A percentile compares a stretch with the other conserved stretches of the same genome.
Evolutionary conservation across 1,140 invertebrate species (phyloP).

Genomic region (Pachyrhynchus sulphureomaculatus): DNA sequence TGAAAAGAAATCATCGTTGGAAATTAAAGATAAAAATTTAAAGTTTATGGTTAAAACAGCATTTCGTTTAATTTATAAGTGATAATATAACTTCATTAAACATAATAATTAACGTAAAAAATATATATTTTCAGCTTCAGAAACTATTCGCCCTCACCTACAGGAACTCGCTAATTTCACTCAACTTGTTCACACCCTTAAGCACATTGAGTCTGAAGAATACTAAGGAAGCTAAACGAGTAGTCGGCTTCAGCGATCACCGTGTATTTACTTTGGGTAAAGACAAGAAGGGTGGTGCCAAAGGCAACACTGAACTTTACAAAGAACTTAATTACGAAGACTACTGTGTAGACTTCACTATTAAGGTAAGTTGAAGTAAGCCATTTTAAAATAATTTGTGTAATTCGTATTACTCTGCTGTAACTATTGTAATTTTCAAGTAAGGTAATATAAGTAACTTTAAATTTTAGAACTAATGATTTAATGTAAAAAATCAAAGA

Average conservation of each 20-base stretch:
- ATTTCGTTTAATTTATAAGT: no score
- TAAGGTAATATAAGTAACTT: no score
- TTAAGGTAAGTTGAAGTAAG: slow-evolving; percentile 48
- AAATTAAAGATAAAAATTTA: no score
- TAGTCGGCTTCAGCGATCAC: slow-evolving; percentile 57
- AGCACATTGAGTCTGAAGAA: slow-evolving; percentile 41
- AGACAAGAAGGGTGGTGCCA: slow-evolving; percentile 58
- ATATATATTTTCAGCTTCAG: slow-evolving; percentile 55
- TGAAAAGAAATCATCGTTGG: no score
- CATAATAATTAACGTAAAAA: no score
- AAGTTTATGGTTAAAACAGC: no score
- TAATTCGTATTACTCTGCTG: no score
- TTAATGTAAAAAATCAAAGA: no score
- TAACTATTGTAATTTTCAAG: no score
- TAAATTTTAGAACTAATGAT: no score
- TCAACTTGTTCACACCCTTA: slow-evolving; percentile 45
- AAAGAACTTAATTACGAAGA: slow-evolving; percentile 57
- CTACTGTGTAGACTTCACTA: slow-evolving; percentile 58
- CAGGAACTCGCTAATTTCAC: slow-evolving; percentile 33
- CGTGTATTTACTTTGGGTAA: slow-evolving; percentile 59
- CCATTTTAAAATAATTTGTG: no score
- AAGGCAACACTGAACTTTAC: slow-evolving; percentile 54
- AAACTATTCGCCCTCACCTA: slow-evolving; percentile 51
- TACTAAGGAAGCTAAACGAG: slow-evolving; percentile 51
- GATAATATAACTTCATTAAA: no score